phyloP scores from a whole-genome alignment of 2,888 invertebrate species.

The Andrena bucephala region DNA sequence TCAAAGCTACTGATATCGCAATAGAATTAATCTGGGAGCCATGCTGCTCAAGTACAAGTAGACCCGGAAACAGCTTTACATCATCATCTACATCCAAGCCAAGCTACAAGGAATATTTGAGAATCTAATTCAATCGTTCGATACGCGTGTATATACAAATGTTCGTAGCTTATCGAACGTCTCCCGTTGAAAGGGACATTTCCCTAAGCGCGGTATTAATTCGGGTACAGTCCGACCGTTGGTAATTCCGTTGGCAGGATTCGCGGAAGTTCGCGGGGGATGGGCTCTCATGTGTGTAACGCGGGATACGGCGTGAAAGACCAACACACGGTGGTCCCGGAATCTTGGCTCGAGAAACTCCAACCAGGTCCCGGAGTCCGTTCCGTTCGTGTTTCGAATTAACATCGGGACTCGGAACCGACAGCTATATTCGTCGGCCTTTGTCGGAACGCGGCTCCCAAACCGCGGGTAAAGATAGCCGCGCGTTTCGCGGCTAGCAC shows the following conservation, averaged over 20 bases:
- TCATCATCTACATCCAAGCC: neutral
- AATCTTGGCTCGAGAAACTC: conserved; percentile 66
- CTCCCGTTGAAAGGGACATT: neutral
- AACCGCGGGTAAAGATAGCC: conserved; percentile 69
- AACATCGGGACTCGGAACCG: conserved; percentile 62
- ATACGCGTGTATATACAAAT: neutral
- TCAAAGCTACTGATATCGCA: too few relatives aligned
- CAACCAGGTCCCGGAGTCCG: conserved; percentile 16
- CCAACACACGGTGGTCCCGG: conserved; percentile 43
- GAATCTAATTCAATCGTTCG: neutral
- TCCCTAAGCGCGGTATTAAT: conserved; percentile 26
- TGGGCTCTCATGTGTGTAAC: conserved; percentile 17
- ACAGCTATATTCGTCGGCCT: conserved; percentile 71
- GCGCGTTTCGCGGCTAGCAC: conserved; percentile 59
- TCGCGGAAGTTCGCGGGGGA: conserved; percentile 18
- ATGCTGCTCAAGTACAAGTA: too few relatives aligned
- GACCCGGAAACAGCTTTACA: too few relatives aligned
- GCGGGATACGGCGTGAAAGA: conserved; percentile 39
- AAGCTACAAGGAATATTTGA: neutral
- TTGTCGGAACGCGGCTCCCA: conserved; percentile 64
- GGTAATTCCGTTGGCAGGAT: conserved; percentile 26
- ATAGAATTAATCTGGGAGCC: too few relatives aligned
- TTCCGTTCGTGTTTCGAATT: conserved; percentile 70
- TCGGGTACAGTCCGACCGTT: conserved; percentile 1
- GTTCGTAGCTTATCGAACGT: neutral